Conservation (phyloP, 2,797 vertebrate genomes). For the Clarias fuscus region DNA sequence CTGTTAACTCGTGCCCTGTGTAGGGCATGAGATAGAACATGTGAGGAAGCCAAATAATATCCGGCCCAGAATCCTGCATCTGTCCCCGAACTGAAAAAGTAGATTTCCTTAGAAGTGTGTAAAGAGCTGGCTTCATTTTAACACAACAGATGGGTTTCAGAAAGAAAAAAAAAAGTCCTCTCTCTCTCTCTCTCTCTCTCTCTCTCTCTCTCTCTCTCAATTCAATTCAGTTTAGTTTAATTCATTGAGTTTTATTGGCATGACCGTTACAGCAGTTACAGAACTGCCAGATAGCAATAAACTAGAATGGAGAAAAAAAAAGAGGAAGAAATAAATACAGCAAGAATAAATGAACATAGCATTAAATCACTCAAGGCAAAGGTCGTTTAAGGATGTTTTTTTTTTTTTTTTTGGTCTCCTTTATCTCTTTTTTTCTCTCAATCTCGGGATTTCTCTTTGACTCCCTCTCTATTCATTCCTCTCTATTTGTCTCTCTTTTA, state of each 20-base stretch:
- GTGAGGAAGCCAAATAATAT: constrained; percentile 21
- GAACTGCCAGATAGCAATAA: constrained; percentile 12
- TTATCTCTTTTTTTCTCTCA: not conserved
- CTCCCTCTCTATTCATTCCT: not conserved
- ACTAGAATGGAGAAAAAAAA: not conserved
- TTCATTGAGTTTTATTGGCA: constrained; percentile 10
- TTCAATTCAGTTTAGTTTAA: constrained; percentile 6
- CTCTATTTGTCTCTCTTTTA: not conserved
- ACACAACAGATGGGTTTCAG: constrained; percentile 33
- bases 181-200: constrained; percentile 8
- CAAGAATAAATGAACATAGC: not conserved
- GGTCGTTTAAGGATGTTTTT: not conserved
- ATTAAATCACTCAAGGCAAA: not conserved
- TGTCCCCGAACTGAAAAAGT: constrained; percentile 33
- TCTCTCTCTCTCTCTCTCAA: not conserved
- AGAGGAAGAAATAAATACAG: not conserved
- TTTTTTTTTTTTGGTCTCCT: not conserved
- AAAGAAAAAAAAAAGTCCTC: not conserved
- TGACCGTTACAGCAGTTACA: constrained; percentile 6
- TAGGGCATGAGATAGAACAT: not conserved
- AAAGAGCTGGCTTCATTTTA: constrained; percentile 31
- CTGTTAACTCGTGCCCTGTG: constrained; percentile 24
- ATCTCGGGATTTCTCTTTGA: not conserved
- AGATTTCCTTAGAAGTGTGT: constrained; percentile 32
- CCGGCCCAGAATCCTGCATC: constrained; percentile 26